Percentiles rank a stretch among this genome's conserved stretches.
Evolutionary conservation across 1,140 invertebrate genomes (phyloP).

Genomic region (Sitobion miscanthi): DNA sequence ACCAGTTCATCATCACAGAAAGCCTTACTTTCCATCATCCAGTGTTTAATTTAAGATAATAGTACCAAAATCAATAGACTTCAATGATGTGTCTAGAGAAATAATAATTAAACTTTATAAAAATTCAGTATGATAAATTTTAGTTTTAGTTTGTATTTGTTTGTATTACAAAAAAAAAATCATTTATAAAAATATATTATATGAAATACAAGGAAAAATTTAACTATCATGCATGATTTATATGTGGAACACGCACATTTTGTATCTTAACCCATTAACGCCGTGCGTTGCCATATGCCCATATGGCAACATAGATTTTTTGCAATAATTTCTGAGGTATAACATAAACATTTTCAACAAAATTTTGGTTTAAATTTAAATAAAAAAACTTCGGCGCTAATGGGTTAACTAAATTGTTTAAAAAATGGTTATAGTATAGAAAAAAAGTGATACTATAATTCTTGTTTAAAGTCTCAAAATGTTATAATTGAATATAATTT

Average conservation of each 20-base stretch:
- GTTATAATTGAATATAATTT: not conserved
- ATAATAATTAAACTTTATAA: not conserved
- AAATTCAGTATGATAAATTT: not conserved
- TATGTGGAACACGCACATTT: not conserved
- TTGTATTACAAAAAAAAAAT: constrained; percentile 32
- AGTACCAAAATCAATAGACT: not conserved
- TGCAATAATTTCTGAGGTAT: too few relatives aligned
- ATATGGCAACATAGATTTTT: too few relatives aligned
- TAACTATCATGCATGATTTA: not conserved
- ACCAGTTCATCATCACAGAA: constrained; percentile 48
- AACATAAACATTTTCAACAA: too few relatives aligned
- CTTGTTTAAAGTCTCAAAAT: not conserved
- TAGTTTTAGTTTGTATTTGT: not conserved
- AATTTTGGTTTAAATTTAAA: too few relatives aligned
- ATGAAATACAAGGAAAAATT: not conserved
- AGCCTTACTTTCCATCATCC: constrained; percentile 39
- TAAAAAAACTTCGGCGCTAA: too few relatives aligned
- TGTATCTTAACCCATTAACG: not conserved
- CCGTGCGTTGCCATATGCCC: too few relatives aligned
- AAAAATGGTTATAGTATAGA: not conserved
- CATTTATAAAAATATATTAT: not conserved
- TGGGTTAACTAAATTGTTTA: not conserved
- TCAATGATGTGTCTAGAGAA: not conserved
- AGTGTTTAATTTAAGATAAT: constrained; percentile 21
- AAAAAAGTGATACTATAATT: not conserved